Base-by-base conservation (phyloP, 2,797 vertebrate species). In the Ambastaia sidthimunki region DNA sequence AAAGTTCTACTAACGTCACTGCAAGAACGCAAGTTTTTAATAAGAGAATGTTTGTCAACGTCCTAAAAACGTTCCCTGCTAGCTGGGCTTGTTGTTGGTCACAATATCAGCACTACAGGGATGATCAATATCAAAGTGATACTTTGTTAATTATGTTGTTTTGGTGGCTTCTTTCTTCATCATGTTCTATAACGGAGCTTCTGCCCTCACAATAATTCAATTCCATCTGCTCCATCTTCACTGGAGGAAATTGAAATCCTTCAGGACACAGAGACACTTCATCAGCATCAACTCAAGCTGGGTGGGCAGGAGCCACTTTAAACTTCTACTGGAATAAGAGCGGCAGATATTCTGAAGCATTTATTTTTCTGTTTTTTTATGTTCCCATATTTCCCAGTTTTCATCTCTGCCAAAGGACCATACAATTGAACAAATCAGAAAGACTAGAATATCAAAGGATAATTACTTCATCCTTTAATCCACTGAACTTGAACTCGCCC, bases 391-490 rank as follows among this genome's bases (percentile, higher is more conserved):
- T 60, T 60, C 13, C 59, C 23, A 28, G 59, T 31, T 60, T 28
- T 31, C 13, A 28, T 23, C 25, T 7, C 15, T 60, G 59, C 25
- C 59, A 60, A 16, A 60, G 15, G 50, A 60, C 23, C 16, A 15
- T 7, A 52, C 50, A 52, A 37, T 0, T 65, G 62, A 31, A 65
- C 62, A 37, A 11, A 65, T 65, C 62, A 34, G 7, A 65, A 37
- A 11, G 18, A 10, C n/a, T 10, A 65, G 11, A 62, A n/a, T 37
- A 65, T 19, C 25, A 60, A 60, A 60, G 59, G 25, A 60, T 60
- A 60, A 60, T 60, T 60, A 31, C 59, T 60, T 31, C 25, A 31
- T 31, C 25, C 59, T 60, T 60, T 60, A 60, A 60, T 60, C 59
- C 59, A 60, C 25, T 7, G 4, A 28, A 60, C 11, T 16, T 16